A percentile compares a stretch with the other conserved stretches of the same genome.
phyloP scores from a whole-genome alignment of 2,888 invertebrate genomes.

The Heliothis peltigera region DNA sequence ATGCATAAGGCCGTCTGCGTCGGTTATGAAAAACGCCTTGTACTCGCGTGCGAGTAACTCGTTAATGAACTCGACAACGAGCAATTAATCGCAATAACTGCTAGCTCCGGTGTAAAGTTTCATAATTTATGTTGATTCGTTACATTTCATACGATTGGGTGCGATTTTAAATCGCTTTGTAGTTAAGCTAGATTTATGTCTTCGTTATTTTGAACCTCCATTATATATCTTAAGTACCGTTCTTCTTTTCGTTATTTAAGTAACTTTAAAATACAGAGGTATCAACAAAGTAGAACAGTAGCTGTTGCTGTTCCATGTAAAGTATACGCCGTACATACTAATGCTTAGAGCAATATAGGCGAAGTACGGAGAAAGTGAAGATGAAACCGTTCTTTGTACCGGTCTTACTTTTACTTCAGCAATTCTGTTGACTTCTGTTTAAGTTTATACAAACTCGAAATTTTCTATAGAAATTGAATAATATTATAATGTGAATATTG shows the following conservation, averaged over 20 bases:
- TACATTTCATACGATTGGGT: constrained; percentile 41
- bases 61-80: constrained; percentile 68
- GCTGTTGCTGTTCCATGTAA: constrained; percentile 10
- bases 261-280: constrained; percentile 18
- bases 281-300: neutral
- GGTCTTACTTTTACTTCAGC: constrained; percentile 32
- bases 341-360: constrained; percentile 17
- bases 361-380: constrained; percentile 42
- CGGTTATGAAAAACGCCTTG: constrained; percentile 76
- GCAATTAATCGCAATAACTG: constrained; percentile 62
- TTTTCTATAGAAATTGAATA: constrained; percentile 15
- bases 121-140: constrained; percentile 52
- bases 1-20: constrained; percentile 77
- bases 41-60: constrained; percentile 68
- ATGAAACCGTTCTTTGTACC: constrained; percentile 22
- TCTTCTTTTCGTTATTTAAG: constrained; percentile 6
- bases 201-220: constrained; percentile 11
- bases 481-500: constrained; percentile 20
- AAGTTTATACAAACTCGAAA: constrained; percentile 11
- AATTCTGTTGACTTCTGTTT: constrained; percentile 33
- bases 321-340: constrained; percentile 15
- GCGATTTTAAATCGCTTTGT: constrained; percentile 34
- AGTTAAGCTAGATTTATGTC: constrained; percentile 28
- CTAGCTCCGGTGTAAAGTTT: constrained; percentile 45
- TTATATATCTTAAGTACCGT: neutral